Evolutionary conservation across 2,797 vertebrate species (phyloP), one percentile per base, ranked within the genome.

Genomic region (Acanthornis magna): DNA sequence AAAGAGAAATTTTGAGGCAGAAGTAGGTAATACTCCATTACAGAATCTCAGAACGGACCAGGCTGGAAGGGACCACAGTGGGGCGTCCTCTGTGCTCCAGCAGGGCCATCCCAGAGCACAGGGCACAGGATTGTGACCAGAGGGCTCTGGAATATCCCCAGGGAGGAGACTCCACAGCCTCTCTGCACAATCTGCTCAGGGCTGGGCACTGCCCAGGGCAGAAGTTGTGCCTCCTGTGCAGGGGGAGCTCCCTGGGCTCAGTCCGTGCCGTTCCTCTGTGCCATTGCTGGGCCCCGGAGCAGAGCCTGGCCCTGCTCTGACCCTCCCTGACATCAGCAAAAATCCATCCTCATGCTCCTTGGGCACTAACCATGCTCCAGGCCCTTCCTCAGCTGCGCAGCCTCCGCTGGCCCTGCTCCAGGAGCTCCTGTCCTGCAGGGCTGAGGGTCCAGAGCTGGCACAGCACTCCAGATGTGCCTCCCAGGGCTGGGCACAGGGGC

Each of bases 181-280:
- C 27, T 0, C 27, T 43, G 54, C 22, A 0, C 13, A 57, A 0
- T 0, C 60, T 34, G 5, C 34, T 63, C 60, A 13, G 20, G 0
- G 26, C 32, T 53, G 0, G 0, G 40, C 48, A 0, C 66, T 57
- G 70, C 60, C 16, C 34, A 48, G 34, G 38, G 12, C 38, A 38
- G 10, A 30, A 8, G 29, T 74, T 65, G 30, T 74, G 48, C 51
- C 50, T 22, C 6, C 0, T 40, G 4, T 16, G 1, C 16, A 30
- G n/a, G 7, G 12, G 9, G 57, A 62, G 17, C 22, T 54, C 6
- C 40, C 34, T 29, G 50, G 23, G 15, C 22, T 54, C 23, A 10
- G n/a, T 1, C 1, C 50, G 40, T 63, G 80, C 22, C 40, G 3
- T 54, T 1, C 3, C 40, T 82, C 48, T 32, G 17, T 38, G 48